Conservation (phyloP, 2,797 vertebrate genomes). For the Vespertilio murinus region DNA sequence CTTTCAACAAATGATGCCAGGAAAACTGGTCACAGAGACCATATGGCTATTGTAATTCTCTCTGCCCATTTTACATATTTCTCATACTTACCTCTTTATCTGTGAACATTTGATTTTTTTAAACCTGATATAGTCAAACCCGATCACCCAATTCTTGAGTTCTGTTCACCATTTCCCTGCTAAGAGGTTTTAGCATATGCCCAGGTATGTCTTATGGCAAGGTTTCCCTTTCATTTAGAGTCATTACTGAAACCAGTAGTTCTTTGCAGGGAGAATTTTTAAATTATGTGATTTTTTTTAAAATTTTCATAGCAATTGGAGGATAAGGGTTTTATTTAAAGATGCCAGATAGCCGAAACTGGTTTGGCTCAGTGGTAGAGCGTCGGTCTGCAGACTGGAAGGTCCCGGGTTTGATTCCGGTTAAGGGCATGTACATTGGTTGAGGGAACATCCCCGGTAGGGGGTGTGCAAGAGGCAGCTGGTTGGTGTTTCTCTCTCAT, state of each 20-base stretch:
- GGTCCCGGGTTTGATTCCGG: too few species aligned
- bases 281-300: conserved; percentile 19
- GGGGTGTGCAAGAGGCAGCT: too few species aligned
- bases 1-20: background rate
- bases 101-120: conserved; percentile 9
- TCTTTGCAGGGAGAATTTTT: background rate
- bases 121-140: background rate
- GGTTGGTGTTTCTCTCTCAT: too few species aligned
- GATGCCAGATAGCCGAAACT: background rate
- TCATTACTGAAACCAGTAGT: conserved; percentile 1
- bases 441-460: too few species aligned
- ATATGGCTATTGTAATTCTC: background rate
- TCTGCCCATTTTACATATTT: background rate
- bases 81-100: background rate
- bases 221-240: background rate
- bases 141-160: background rate
- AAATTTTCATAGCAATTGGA: background rate
- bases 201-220: background rate
- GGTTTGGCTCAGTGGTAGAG: too few species aligned
- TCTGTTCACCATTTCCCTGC: background rate
- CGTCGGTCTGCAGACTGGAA: too few species aligned
- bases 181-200: background rate
- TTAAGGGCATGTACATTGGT: too few species aligned
- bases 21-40: background rate
- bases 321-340: background rate